Conservation (phyloP, 2,113 vertebrate genomes). For the Trachemys scripta region DNA sequence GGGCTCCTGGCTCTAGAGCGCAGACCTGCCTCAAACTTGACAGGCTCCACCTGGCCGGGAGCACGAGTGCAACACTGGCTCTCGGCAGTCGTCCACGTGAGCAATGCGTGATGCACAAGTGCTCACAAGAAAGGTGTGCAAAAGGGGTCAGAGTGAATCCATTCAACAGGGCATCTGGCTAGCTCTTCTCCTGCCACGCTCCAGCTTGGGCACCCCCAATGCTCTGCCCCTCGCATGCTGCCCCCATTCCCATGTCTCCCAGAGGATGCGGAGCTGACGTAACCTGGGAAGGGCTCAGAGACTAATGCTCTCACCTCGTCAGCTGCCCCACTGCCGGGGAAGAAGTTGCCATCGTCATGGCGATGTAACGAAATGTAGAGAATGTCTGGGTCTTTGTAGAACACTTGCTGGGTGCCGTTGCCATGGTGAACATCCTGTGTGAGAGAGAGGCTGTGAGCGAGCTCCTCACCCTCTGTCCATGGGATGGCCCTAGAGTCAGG, state of each 20-base stretch:
- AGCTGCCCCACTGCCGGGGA: constrained; percentile 88
- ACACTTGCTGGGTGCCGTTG: constrained; percentile 91
- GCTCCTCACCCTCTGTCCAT: neutral
- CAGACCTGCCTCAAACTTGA: neutral
- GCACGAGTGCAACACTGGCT: neutral
- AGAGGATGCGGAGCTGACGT: neutral
- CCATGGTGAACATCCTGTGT: constrained; percentile 94
- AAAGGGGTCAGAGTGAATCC: neutral
- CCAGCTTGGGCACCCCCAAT: neutral
- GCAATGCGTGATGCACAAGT: neutral
- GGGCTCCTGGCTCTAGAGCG: too few species aligned
- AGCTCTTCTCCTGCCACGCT: neutral
- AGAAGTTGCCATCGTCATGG: constrained; percentile 91
- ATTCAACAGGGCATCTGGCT: neutral
- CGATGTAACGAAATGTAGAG: constrained; percentile 95
- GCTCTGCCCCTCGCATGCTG: neutral
- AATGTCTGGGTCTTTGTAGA: constrained; percentile 90
- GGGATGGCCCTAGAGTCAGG: neutral
- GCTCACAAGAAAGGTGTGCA: neutral
- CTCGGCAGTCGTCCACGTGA: neutral
- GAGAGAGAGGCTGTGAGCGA: accelerated
- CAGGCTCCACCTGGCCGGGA: neutral
- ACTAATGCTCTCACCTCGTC: constrained; percentile 81
- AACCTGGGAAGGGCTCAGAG: neutral
- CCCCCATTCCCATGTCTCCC: neutral